Conservation (phyloP, 2,113 vertebrate species). For the Mustelus asterias region DNA sequence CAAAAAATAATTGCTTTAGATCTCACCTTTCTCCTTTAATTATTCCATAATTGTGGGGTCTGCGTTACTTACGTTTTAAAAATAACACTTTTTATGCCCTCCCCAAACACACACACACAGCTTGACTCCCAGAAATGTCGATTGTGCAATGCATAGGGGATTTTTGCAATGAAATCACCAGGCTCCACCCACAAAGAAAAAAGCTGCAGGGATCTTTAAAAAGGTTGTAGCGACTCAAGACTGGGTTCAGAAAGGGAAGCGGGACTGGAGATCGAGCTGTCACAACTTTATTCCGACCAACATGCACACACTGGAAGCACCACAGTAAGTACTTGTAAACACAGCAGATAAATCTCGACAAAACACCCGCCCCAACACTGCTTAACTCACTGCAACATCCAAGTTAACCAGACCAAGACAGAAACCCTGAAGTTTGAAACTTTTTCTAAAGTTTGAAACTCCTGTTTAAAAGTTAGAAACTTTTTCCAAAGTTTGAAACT, state of each 20-base stretch:
- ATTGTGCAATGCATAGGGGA: not conserved
- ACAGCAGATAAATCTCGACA: not conserved
- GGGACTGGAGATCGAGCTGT: not conserved
- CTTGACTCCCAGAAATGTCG: not conserved
- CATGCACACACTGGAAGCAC: slow-evolving; percentile 21
- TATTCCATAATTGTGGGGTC: not conserved
- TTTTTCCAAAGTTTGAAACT: not conserved
- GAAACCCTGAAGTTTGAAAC: not conserved
- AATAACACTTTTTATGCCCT: not conserved
- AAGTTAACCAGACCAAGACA: not conserved
- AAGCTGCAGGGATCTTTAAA: not conserved
- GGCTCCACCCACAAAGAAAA: not conserved
- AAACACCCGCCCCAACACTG: too few relatives aligned
- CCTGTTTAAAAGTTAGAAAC: not conserved
- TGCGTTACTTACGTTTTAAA: not conserved
- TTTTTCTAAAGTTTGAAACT: not conserved
- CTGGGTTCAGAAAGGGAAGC: not conserved
- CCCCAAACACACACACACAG: not conserved
- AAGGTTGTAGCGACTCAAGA: not conserved
- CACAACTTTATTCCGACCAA: not conserved
- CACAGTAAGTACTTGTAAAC: not conserved
- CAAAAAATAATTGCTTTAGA: not conserved
- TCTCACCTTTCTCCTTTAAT: not conserved
- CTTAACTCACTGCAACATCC: not conserved
- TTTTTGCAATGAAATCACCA: not conserved